Base-by-base conservation (phyloP, 2,888 invertebrate genomes). In the Mythimna lalbum region DNA sequence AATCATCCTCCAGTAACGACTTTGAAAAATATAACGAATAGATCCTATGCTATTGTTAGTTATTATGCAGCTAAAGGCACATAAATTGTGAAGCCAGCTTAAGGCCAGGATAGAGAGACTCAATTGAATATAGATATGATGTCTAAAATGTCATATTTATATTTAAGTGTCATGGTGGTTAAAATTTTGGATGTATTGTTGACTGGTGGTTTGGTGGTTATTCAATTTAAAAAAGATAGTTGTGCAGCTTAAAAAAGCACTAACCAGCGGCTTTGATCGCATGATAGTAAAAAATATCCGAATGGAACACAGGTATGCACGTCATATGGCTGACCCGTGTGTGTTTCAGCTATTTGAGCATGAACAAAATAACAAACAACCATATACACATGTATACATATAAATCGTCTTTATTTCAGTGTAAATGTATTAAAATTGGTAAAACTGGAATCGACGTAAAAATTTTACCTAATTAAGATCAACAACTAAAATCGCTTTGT, bases 21-120 rank as follows among this genome's bases (percentile, higher is more conserved):
- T 87, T 88, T 85, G 88, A 91, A 89, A 90, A 91, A 90, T 91
- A 90, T 87, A 89, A 88, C 76, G 78, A 86, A 88, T 86, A 88
- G 87, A 85, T 71, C 76, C 78, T 74, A 82, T 86, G 84, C 83
- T 85, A 88, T 88, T 87, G 88, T 90, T 70, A 71, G 81, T 80
- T 76, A 69, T 80, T 82, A 77, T 81, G 76, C 76, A 76, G 73
- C 76, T 69, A 79, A 78, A 80, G 55, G 76, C 77, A 84, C 88
- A 89, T 87, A 88, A 56, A 77, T 67, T 76, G 47, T 50, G 7
- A 14, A 67, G 52, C 31, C 14, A 50, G 33, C n/a, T 60, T n/a
- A 21, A 14, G 63, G 56, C 57, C 73, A 78, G 78, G 57, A 62
- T 75, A 36, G 57, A 78, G 68, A 75, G 56, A 56, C 64, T 69